A percentile compares a stretch with the other conserved stretches of the same genome.
Conservation (phyloP, 2,113 vertebrate genomes). For the Syrmaticus mikado region DNA sequence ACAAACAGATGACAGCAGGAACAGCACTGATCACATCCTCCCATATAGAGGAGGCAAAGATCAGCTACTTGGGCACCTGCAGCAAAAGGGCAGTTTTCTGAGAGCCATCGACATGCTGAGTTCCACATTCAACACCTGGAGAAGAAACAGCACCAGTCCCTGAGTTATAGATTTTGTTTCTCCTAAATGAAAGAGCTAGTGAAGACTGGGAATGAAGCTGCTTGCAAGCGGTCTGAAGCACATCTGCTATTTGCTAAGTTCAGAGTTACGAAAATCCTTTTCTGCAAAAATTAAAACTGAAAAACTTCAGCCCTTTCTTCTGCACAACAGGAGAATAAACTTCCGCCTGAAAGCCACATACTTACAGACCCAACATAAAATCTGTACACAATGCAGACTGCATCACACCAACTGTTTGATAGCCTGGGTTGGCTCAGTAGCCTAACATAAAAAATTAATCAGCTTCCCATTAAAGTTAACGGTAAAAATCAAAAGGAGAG, state of each 20-base stretch:
- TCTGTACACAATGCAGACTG: background rate
- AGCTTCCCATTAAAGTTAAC: background rate
- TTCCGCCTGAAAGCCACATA: background rate
- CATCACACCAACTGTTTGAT: background rate
- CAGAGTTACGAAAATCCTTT: background rate
- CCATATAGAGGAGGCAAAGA: background rate
- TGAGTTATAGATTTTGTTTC: background rate
- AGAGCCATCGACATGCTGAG: background rate
- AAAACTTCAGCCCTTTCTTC: background rate
- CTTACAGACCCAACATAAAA: background rate
- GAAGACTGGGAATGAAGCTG: conserved; percentile 2
- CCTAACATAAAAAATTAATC: background rate
- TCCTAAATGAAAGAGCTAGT: background rate
- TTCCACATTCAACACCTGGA: background rate
- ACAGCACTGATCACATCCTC: background rate
- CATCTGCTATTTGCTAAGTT: background rate
- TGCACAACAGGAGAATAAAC: background rate
- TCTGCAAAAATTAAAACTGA: background rate
- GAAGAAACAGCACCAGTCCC: background rate
- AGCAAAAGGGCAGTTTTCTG: background rate
- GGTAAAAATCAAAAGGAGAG: background rate
- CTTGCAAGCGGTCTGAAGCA: background rate
- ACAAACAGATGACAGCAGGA: background rate
- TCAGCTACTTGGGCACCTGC: background rate
- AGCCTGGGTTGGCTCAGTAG: background rate